Evolutionary conservation across 2,113 vertebrate species (phyloP), one percentile per base, ranked within the genome.

Genomic region (Oenanthe oenanthe): DNA sequence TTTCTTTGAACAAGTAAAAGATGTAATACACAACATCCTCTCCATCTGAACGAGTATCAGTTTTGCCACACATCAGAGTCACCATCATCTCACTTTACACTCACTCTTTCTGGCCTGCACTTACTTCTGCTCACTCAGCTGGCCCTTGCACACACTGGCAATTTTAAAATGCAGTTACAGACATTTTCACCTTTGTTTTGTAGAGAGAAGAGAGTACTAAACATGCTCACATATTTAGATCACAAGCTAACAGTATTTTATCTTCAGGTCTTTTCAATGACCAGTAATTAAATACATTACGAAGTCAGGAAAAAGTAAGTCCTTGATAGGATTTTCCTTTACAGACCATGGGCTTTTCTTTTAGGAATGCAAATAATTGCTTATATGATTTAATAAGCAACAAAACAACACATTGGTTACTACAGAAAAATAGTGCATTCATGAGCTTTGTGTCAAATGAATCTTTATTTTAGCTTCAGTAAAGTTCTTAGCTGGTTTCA

Each of bases 111-210:
- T 98, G 95, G 98, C 97, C 97, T 97, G 92, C 96, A 97, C 95
- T 95, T 96, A 97, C 97, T 98, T 98, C 96, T 98, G 97, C 93
- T 88, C 92, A 74, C 94, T 97, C 96, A 92, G 88, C 95, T 98
- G 97, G 96, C 96, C 95, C 94, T 71, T 96, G 95, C 86, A 94
- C 81, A 98, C 93, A 94, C 88, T 97, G 95, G 85, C 65, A 87
- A 86, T 96, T 98, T 98, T 96, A 96, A 98, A 86, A 98, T 92
- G 90, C 96, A 97, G 56, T 97, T 98, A 96, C 81, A 97, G 96
- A 97, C 85, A 97, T 97, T 97, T 96, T 95, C 92, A 95, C 83
- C 91, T 96, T 91, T 77, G 74, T 91, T 97, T 97, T 90, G 80
- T 19, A 57, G 88, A 96, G 74, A 87, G 85, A 95, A 96, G 79